Percentiles rank a stretch among this genome's conserved stretches.
Conservation (phyloP, 2,113 vertebrate species). For the Empidonax traillii region DNA sequence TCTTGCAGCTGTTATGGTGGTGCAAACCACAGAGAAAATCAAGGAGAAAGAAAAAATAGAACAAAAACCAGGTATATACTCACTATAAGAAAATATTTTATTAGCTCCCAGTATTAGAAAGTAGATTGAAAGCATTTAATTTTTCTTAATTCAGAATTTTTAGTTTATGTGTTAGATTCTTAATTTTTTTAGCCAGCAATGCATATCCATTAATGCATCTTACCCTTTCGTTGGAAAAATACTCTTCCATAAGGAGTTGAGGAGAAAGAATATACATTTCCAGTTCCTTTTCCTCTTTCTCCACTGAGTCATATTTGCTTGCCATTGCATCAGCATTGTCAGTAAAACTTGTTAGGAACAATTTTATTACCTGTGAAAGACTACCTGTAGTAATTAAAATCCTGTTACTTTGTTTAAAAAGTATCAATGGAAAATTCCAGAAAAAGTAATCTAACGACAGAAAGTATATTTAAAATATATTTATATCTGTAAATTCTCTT, state of each 20-base stretch:
- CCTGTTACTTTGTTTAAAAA: background rate
- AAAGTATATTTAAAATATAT: background rate
- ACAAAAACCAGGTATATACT: background rate
- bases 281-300: background rate
- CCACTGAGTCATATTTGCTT: background rate
- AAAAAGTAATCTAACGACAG: background rate
- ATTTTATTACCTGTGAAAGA: background rate
- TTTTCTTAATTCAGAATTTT: background rate
- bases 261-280: background rate
- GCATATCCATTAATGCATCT: background rate
- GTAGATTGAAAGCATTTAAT: background rate
- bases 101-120: background rate
- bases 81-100: background rate
- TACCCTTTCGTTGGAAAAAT: background rate
- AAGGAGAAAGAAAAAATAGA: background rate
- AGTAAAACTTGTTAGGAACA: background rate
- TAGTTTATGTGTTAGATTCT: background rate
- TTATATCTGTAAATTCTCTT: background rate
- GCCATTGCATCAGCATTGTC: background rate
- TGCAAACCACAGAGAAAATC: background rate
- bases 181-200: background rate
- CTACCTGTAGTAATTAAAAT: background rate
- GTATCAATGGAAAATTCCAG: background rate
- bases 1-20: background rate
- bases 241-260: background rate